Conservation (phyloP, 1,140 invertebrate genomes). For the Zaprionus nigranus region DNA sequence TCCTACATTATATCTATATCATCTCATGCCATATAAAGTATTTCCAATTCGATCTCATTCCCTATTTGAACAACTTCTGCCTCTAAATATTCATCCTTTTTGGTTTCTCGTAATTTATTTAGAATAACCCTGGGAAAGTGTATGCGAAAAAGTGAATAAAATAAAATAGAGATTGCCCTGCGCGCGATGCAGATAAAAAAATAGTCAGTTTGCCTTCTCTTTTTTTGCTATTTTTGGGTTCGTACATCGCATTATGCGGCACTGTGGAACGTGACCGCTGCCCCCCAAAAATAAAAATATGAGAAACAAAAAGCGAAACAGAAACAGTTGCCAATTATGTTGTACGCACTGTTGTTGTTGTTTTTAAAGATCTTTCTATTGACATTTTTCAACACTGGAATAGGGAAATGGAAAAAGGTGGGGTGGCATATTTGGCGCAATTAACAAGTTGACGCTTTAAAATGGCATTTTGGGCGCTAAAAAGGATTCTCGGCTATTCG, state of each 20-base stretch:
- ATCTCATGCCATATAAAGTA: neutral
- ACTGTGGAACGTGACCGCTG: slow-evolving; percentile 60
- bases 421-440: slow-evolving; percentile 30
- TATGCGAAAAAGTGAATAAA: slow-evolving; percentile 23
- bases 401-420: neutral
- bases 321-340: slow-evolving; percentile 49
- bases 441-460: slow-evolving; percentile 61
- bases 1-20: neutral
- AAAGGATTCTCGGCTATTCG: slow-evolving; percentile 49
- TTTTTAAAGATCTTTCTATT: slow-evolving; percentile 23
- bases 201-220: slow-evolving; percentile 17
- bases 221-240: slow-evolving; percentile 20
- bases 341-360: slow-evolving; percentile 26
- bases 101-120: slow-evolving; percentile 8
- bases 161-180: slow-evolving; percentile 39
- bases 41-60: neutral
- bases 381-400: slow-evolving; percentile 31
- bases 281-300: slow-evolving; percentile 42
- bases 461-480: slow-evolving; percentile 57
- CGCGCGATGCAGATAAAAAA: slow-evolving; percentile 46
- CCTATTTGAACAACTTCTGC: neutral
- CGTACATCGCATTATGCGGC: slow-evolving; percentile 38
- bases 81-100: neutral
- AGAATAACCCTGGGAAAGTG: neutral
- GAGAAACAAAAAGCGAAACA: slow-evolving; percentile 39